A percentile compares a stretch with the other conserved stretches of the same genome.
These are phyloP conservation scores for Nyctereutes procyonoides DNA, from an alignment of 2,113 vertebrate genomes.

Conservation along the genomic window DNA sequence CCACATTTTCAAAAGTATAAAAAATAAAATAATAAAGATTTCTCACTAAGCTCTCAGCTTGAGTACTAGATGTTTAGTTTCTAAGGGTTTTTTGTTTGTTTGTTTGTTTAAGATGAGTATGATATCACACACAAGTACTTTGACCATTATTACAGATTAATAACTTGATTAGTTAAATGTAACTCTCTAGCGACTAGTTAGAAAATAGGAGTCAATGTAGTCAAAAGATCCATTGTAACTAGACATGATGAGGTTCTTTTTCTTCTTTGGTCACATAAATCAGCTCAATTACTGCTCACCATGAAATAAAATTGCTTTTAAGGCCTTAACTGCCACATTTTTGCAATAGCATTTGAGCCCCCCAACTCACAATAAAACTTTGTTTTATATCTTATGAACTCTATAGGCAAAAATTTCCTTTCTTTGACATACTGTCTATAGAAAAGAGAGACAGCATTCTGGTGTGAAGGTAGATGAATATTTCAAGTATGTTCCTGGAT, in stretches of 20 bases:
- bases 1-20: neutral
- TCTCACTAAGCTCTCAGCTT: neutral
- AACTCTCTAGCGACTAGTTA: neutral
- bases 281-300: neutral
- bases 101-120: neutral
- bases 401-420: neutral
- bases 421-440: neutral
- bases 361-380: no score
- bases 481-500: neutral
- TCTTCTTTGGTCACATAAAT: neutral
- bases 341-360: neutral
- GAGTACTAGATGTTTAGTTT: neutral
- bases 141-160: neutral
- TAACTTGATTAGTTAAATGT: slow-evolving; percentile 15
- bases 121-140: neutral
- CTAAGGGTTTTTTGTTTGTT: neutral
- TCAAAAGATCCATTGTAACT: neutral
- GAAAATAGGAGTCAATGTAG: neutral
- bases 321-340: slow-evolving; percentile 45
- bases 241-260: slow-evolving; percentile 14
- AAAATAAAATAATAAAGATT: slow-evolving; percentile 11
- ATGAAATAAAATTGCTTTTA: slow-evolving; percentile 17
- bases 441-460: neutral
- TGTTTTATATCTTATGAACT: neutral
- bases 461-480: neutral